Evolutionary conservation across 2,113 vertebrate genomes (phyloP).

Genomic region (Eudyptes chrysolophus): DNA sequence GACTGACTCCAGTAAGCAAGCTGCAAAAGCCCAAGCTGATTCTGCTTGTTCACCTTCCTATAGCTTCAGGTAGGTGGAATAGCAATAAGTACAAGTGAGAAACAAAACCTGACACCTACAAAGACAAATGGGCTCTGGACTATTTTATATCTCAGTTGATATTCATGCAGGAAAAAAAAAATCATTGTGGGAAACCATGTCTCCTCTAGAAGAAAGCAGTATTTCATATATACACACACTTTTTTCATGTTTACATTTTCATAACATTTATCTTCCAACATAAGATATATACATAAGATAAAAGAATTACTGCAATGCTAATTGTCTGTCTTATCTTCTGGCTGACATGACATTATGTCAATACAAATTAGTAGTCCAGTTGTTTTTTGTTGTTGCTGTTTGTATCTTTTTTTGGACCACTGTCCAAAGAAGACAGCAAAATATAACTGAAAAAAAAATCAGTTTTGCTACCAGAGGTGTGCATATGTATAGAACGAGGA

Average conservation of each 20-base stretch:
- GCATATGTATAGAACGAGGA: not conserved
- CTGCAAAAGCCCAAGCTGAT: conserved; percentile 10
- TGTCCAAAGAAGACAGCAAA: not conserved
- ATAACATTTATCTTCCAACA: not conserved
- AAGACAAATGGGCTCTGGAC: not conserved
- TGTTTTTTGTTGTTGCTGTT: not conserved
- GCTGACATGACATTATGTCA: not conserved
- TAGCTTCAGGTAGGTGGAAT: not conserved
- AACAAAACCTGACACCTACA: not conserved
- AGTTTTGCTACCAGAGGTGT: not conserved
- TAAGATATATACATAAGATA: not conserved
- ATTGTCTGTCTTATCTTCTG: not conserved
- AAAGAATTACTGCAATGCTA: not conserved
- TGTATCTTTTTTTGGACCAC: not conserved
- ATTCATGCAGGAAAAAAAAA: not conserved
- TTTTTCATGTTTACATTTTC: not conserved
- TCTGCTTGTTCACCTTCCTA: conserved; percentile 6
- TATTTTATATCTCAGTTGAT: not conserved
- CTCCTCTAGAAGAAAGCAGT: not conserved
- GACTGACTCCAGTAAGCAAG: not conserved
- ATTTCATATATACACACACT: not conserved
- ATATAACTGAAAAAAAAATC: not conserved
- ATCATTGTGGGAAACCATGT: not conserved
- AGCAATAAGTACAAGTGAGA: not conserved
- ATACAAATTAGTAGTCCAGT: not conserved